Evolutionary conservation across 2,113 vertebrate species (phyloP).

Genomic region (Nycticebus coucang): DNA sequence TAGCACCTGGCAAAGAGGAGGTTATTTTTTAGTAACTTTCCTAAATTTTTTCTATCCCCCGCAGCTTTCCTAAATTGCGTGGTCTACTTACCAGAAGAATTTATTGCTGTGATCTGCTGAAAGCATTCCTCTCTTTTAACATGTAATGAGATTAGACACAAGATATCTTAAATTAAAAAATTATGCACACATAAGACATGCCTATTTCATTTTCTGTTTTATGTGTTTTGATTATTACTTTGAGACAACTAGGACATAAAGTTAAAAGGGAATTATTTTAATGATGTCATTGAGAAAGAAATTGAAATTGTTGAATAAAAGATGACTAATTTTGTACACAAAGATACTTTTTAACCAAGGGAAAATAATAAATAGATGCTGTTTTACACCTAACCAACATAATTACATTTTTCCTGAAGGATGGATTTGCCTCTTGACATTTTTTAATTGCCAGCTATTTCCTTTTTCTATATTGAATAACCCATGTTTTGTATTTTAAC

Average conservation of each 20-base stretch:
- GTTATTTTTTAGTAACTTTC: constrained; percentile 33
- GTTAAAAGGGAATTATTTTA: constrained; percentile 41
- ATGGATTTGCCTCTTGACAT: neutral
- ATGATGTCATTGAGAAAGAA: constrained; percentile 34
- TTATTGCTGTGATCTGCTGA: constrained; percentile 18
- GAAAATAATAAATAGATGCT: constrained; percentile 4
- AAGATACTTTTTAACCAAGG: constrained; percentile 8
- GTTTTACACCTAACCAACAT: neutral
- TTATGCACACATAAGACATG: neutral
- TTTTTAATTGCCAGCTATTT: neutral
- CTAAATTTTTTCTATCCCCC: neutral
- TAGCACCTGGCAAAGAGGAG: neutral
- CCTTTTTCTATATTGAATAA: neutral
- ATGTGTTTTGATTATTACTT: constrained; percentile 39
- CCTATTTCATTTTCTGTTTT: constrained; percentile 28
- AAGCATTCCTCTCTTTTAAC: neutral
- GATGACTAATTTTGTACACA: neutral
- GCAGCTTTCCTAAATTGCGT: neutral
- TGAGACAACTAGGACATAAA: neutral
- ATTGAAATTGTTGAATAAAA: constrained; percentile 25
- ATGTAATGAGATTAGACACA: neutral
- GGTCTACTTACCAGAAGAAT: neutral
- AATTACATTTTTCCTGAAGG: neutral
- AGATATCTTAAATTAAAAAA: constrained; percentile 24
- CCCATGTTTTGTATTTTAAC: neutral